Conservation (phyloP, 2,888 invertebrate genomes). For the Plemyria rubiginata region DNA sequence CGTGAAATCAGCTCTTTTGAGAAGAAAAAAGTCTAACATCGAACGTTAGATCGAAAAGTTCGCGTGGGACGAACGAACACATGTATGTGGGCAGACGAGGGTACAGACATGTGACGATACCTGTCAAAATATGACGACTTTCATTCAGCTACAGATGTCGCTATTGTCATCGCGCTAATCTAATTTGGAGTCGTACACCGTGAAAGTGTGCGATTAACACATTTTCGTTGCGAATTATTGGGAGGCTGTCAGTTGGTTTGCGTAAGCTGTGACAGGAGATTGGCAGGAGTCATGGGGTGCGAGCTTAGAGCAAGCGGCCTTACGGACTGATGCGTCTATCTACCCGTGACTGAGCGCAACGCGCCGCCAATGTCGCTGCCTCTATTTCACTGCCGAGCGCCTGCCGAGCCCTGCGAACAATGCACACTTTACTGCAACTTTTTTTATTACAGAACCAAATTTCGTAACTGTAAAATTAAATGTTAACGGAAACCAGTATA, state of each 20-base stretch:
- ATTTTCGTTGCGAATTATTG: slow-evolving; percentile 83
- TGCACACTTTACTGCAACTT: slow-evolving; percentile 7
- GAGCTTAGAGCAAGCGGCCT: slow-evolving; percentile 54
- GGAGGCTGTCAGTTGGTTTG: slow-evolving; percentile 80
- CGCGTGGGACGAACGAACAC: slow-evolving; percentile 72
- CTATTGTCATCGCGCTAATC: slow-evolving; percentile 80
- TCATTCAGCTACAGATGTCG: slow-evolving; percentile 79
- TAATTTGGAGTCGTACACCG: slow-evolving; percentile 78
- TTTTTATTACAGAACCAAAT: slow-evolving; percentile 2
- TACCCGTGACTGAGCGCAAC: slow-evolving; percentile 29
- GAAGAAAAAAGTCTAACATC: slow-evolving; percentile 64
- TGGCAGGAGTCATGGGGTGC: slow-evolving; percentile 75
- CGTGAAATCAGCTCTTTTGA: slow-evolving; percentile 83
- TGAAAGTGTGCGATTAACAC: slow-evolving; percentile 84
- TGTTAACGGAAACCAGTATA: not conserved
- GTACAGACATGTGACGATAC: slow-evolving; percentile 74
- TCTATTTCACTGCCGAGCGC: slow-evolving; percentile 11
- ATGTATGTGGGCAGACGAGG: slow-evolving; percentile 82
- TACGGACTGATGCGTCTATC: slow-evolving; percentile 37
- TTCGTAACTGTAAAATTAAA: not conserved
- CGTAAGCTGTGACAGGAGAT: slow-evolving; percentile 84
- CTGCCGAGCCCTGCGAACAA: slow-evolving; percentile 18
- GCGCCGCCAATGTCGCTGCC: slow-evolving; percentile 12
- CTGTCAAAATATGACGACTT: slow-evolving; percentile 84
- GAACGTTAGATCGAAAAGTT: slow-evolving; percentile 55